Base-by-base conservation (phyloP, 2,113 vertebrate species). In the Panthera leo region DNA sequence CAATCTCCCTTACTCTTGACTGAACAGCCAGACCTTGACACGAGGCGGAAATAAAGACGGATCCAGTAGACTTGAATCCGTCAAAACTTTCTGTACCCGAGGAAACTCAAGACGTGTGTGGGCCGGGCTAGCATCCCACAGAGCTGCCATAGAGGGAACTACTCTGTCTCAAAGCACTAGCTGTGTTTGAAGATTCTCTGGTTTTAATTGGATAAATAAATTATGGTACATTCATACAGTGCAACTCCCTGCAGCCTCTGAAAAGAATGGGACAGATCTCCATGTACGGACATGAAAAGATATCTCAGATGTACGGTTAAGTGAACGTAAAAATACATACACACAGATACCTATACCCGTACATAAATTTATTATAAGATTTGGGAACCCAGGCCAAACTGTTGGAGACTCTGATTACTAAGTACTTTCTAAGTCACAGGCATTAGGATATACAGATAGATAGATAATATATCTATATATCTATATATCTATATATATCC, bases 161-260 rank as follows among this genome's bases (percentile, higher is more conserved):
- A 39, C 85, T 93, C 42, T 27, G 89, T 27, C 67, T n/a, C 21
- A 39, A 42, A 93, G 65, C 25, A 61, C 4, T 51, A 5, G 42
- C 34, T 53, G 31, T 34, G 67, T 18, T 89, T 51, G 45, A 45
- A 86, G 94, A 96, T 5, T 76, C 63, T 55, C 68, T 9, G 23
- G 48, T 79, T 95, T 93, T 85, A 89, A 80, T 51, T 76, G 51
- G 95, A 51, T 88, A 73, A 91, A 87, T 96, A 90, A 93, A 95
- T 93, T 29, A 84, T 23, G 90, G 34, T n/a, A 25, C 11, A 19
- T 25, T 83, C 71, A 61, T 27, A 67, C 53, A 10, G 9, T 4
- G 10, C 34, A 73, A 48, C 88, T 85, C 76, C 45, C 70, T 15
- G 53, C 9, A 73, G 71, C 67, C 79, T 34, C 79, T 85, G 51